Evolutionary conservation across 2,888 invertebrate species (phyloP).

Genomic region (Congeria kusceri): DNA sequence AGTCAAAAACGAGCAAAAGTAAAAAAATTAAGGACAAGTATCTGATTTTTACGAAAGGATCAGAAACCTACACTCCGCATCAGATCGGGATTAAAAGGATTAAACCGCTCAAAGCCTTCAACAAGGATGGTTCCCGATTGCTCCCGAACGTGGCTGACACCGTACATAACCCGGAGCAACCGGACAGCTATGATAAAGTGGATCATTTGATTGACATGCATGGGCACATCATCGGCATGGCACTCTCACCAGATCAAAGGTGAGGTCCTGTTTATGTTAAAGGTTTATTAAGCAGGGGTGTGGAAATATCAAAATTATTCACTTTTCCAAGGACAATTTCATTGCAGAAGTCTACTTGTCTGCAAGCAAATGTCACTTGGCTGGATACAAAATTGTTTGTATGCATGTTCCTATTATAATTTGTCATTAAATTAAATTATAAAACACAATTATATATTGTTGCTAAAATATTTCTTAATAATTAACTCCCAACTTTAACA

Average conservation of each 20-base stretch:
- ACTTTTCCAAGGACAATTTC: no score
- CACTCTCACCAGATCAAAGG: constrained; percentile 93
- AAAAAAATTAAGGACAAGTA: constrained; percentile 87
- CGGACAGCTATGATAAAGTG: constrained; percentile 88
- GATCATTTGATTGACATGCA: constrained; percentile 93
- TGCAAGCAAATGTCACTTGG: no score
- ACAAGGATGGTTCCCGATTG: constrained; percentile 55
- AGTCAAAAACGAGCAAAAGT: constrained; percentile 15
- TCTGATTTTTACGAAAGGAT: constrained; percentile 93
- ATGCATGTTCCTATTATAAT: no score
- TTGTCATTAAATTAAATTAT: no score
- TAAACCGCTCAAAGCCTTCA: constrained; percentile 87
- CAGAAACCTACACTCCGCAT: constrained; percentile 93
- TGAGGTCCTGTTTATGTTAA: constrained; percentile 75
- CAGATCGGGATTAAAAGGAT: constrained; percentile 91
- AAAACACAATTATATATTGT: no score
- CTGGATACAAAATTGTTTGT: no score
- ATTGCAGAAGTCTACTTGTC: no score
- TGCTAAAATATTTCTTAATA: no score
- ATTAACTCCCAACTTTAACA: no score
- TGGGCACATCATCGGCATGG: constrained; percentile 95
- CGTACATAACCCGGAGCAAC: constrained; percentile 64
- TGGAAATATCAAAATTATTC: no score
- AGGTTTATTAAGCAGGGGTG: no score
- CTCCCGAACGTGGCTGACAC: constrained; percentile 76